Conservation (phyloP, 2,888 invertebrate genomes). For the Conomelus anceps region DNA sequence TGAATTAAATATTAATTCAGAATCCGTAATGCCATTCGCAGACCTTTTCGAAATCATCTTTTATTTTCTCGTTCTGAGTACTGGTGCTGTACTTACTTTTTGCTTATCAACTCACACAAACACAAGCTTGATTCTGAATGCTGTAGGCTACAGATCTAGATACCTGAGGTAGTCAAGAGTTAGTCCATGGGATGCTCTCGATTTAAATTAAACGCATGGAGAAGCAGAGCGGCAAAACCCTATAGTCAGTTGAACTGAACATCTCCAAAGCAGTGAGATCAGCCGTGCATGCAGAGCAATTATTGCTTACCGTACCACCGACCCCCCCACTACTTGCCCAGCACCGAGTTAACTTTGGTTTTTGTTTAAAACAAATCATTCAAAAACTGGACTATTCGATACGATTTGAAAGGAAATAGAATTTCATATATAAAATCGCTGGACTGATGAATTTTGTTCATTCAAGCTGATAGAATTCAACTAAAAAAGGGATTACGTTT, state of each 20-base stretch:
- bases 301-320: neutral
- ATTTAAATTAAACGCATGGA: neutral
- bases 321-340: no score
- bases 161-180: neutral
- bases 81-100: neutral
- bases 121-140: neutral
- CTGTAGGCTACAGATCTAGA: neutral
- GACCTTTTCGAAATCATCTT: neutral
- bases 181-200: neutral
- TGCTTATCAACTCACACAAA: neutral
- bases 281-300: neutral
- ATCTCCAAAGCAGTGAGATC: neutral
- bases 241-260: neutral
- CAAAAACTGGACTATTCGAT: neutral
- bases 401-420: neutral
- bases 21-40: neutral
- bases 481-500: neutral
- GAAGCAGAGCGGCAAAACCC: neutral
- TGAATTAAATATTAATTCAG: neutral
- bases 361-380: neutral
- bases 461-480: neutral
- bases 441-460: neutral
- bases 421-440: neutral
- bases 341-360: neutral
- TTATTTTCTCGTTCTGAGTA: neutral